A percentile compares a stretch with the other conserved stretches of the same genome.
Evolutionary conservation across 2,888 invertebrate genomes (phyloP).

Genomic region (Branchipolynoe longqiensis): DNA sequence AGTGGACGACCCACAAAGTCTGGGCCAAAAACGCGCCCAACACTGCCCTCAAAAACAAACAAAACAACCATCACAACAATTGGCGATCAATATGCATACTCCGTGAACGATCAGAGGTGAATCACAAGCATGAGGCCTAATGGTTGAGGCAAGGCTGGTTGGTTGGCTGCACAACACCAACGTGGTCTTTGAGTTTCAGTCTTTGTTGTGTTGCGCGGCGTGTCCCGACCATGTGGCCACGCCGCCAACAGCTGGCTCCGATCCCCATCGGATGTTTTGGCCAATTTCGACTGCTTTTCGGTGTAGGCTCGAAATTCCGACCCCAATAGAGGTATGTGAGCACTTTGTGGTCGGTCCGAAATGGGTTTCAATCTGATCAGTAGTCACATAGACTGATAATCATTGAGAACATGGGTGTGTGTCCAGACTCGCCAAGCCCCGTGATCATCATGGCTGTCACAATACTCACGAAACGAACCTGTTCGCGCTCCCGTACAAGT

Average conservation of each 20-base stretch:
- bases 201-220: constrained; percentile 11
- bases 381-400: not conserved
- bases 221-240: constrained; percentile 36
- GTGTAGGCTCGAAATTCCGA: not conserved
- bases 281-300: not conserved
- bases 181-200: constrained; percentile 23
- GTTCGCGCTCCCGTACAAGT: constrained; percentile 18
- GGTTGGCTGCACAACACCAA: not conserved
- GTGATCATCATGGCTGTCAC: constrained; percentile 17
- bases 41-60: not conserved
- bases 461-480: constrained; percentile 3
- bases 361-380: not conserved
- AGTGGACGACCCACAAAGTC: constrained; percentile 27
- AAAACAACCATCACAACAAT: not conserved
- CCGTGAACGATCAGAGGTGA: no score
- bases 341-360: not conserved
- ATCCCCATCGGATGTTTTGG: constrained; percentile 1
- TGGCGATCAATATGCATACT: not conserved
- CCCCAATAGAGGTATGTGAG: not conserved
- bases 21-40: not conserved
- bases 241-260: constrained; percentile 12
- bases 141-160: not conserved
- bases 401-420: constrained; percentile 14
- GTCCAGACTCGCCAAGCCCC: not conserved
- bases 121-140: not conserved